Evolutionary conservation across 2,113 vertebrate genomes (phyloP), one percentile per base, ranked within the genome.

Genomic region (Lophochroa leadbeateri): DNA sequence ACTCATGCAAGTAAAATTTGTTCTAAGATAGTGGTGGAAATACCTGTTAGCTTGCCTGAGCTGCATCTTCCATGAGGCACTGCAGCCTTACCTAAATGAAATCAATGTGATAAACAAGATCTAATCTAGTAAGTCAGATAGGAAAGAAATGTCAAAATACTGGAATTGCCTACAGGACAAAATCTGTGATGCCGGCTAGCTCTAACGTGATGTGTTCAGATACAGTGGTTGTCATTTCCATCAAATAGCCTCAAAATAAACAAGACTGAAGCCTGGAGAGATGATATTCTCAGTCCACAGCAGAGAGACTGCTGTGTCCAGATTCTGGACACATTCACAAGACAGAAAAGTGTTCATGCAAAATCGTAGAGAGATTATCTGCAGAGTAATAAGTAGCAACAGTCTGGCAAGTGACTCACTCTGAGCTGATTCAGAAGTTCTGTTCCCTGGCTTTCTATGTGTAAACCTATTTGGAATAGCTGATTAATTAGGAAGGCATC

Each of bases 81-180:
- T 57, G n/a, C 52, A 69, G 53, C 28, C 49, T 82, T 44, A 68
- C n/a, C 53, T 80, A 90, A 82, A 89, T 11, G 6, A 92, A 96
- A 86, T 4, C 65, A 71, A 3, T 31, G 33, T 35, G 29, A 82
- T 7, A 82, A 49, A 74, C 20, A 37, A 78, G 14, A 72, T 69
- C 47, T 63, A 71, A 75, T 49, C 61, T 43, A 60, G 39, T 47
- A 75, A 84, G 7, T 27, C 60, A 91, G 57, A 64, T 13, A 84
- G 65, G 91, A 94, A 94, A 92, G 57, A 91, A 94, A 95, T 91
- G 81, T 87, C 81, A 92, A 68, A 95, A 55, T 55, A 61, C 44
- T 61, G 47, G 41, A 90, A 89, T 52, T 87, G 88, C 83, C 86
- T 71, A n/a, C 3, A 2, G 89, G 80, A 84, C 24, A 94, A 84